Percentiles rank a stretch among this genome's conserved stretches.
phyloP scores from a whole-genome alignment of 2,888 invertebrate genomes.

The Limnephilus marmoratus region DNA sequence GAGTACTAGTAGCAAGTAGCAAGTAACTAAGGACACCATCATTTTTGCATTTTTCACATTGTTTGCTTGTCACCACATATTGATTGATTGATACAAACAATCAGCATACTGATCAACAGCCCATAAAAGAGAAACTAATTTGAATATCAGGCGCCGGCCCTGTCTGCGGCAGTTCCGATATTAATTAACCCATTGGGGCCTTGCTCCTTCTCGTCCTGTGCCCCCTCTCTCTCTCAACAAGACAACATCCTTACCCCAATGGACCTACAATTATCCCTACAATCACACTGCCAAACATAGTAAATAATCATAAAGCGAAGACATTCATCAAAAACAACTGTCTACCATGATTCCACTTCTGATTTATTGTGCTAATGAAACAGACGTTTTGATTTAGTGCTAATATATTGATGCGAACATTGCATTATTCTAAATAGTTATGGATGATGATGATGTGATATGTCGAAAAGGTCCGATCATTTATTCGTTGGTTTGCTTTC shows the following conservation, averaged over 20 bases:
- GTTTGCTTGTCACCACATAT: background rate
- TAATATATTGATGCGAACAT: background rate
- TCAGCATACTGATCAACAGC: slow-evolving; percentile 7
- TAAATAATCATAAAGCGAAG: background rate
- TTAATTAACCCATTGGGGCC: slow-evolving; percentile 36
- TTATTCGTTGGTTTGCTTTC: background rate
- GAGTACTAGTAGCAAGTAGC: background rate
- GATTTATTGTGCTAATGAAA: background rate
- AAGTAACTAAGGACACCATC: background rate
- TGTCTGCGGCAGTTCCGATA: slow-evolving; percentile 36
- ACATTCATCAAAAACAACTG: background rate
- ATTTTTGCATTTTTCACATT: background rate
- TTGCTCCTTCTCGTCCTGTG: background rate
- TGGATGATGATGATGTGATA: background rate
- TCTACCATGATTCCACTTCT: background rate
- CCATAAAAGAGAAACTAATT: background rate
- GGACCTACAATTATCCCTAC: background rate
- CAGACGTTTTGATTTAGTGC: background rate
- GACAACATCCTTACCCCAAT: slow-evolving; percentile 25
- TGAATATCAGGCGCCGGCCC: slow-evolving; percentile 32
- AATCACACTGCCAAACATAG: too few relatives aligned
- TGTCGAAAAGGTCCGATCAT: background rate
- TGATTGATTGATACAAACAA: background rate
- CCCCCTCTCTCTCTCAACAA: background rate
- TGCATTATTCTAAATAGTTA: background rate